These are phyloP conservation scores for Rousettus madagascariensis DNA, from an alignment of 2,797 vertebrate genomes.

Conservation along the genomic window DNA sequence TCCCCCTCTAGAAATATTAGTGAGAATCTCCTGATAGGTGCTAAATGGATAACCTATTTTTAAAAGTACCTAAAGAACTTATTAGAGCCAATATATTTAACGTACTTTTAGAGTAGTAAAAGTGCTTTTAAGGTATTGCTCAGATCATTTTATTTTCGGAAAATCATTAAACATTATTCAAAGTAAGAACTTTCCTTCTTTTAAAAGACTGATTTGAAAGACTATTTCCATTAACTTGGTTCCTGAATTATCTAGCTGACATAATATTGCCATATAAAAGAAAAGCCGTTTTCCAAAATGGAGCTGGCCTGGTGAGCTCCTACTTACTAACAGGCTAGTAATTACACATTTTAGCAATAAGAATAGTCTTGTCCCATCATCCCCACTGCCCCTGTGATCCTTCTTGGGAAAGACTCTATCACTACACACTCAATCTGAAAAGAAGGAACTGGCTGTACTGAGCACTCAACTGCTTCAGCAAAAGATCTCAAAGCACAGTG, in stretches of 20 bases:
- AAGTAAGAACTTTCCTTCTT: slow-evolving; percentile 34
- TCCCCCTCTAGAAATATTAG: not conserved
- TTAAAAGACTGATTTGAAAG: slow-evolving; percentile 52
- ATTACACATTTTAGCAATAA: not conserved
- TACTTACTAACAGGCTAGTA: not conserved
- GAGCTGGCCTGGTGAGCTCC: not conserved
- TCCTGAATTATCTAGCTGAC: not conserved
- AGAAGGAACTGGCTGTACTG: not conserved
- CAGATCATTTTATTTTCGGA: slow-evolving; percentile 70
- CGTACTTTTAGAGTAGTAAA: slow-evolving; percentile 41
- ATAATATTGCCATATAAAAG: slow-evolving; percentile 16
- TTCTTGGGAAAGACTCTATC: not conserved
- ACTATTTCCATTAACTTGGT: slow-evolving; percentile 49
- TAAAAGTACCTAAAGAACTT: slow-evolving; percentile 26
- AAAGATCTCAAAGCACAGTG: not conserved
- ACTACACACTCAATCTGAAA: not conserved
- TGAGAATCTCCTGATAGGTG: not conserved
- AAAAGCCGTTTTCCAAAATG: slow-evolving; percentile 18
- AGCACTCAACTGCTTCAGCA: not conserved
- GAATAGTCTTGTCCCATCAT: not conserved
- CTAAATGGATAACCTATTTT: slow-evolving; percentile 56
- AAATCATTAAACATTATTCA: slow-evolving; percentile 51
- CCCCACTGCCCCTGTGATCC: not conserved
- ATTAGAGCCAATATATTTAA: slow-evolving; percentile 66
- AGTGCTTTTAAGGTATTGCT: slow-evolving; percentile 51